These are phyloP conservation scores for Nemotelus pantherinus DNA, from an alignment of 2,888 invertebrate species.

Conservation along the genomic window DNA sequence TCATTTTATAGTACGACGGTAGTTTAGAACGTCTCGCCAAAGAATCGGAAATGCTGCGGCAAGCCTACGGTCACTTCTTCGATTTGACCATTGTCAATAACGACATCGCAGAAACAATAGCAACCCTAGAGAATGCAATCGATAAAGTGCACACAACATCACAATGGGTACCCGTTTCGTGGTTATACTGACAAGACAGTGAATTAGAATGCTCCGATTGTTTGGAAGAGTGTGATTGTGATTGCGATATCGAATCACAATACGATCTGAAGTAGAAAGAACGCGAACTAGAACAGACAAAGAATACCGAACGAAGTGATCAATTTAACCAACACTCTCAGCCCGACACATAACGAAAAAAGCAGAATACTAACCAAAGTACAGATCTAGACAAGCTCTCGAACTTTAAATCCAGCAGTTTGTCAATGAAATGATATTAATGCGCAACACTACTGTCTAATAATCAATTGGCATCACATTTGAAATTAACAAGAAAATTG, in stretches of 20 bases:
- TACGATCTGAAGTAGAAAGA: conserved; percentile 50
- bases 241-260: conserved; percentile 60
- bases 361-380: not conserved
- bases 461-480: too few relatives aligned
- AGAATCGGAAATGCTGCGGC: conserved; percentile 95
- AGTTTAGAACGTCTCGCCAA: conserved; percentile 95
- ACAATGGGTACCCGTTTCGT: conserved; percentile 97
- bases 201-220: conserved; percentile 65
- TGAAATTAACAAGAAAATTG: not conserved
- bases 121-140: conserved; percentile 88
- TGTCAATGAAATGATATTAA: too few relatives aligned
- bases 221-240: conserved; percentile 65
- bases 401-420: too few relatives aligned
- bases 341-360: not conserved
- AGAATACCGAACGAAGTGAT: not conserved
- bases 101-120: conserved; percentile 98
- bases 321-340: conserved; percentile 9
- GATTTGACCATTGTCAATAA: conserved; percentile 98
- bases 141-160: conserved; percentile 90
- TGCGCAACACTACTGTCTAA: too few relatives aligned
- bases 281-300: not conserved
- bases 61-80: conserved; percentile 98
- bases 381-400: not conserved
- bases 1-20: conserved; percentile 87
- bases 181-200: conserved; percentile 76